Percentiles rank a stretch among this genome's conserved stretches.
These are phyloP conservation scores for Pseudolycoriella hygida DNA, from an alignment of 2,888 invertebrate species.

Conservation along the genomic window DNA sequence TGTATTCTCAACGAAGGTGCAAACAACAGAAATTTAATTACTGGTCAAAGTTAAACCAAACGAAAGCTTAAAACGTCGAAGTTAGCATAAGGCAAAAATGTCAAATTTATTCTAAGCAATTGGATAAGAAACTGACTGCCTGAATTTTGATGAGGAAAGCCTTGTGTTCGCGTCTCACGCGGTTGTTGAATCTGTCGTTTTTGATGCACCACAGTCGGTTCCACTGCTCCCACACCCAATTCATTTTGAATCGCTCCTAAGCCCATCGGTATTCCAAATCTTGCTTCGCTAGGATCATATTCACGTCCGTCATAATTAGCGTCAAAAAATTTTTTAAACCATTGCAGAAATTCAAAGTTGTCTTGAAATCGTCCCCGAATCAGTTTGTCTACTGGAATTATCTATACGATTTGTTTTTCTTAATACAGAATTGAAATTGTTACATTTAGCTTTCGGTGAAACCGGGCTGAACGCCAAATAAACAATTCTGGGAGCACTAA, in stretches of 20 bases:
- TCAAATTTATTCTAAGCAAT: too few relatives aligned
- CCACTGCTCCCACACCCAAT: conserved; percentile 17
- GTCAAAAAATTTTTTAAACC: conserved; percentile 99
- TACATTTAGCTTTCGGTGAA: too few relatives aligned
- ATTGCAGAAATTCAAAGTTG: conserved; percentile 99
- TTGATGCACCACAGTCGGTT: conserved; percentile 12
- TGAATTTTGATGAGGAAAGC: background rate
- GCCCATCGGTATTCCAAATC: conserved; percentile 68
- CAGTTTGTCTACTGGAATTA: conserved; percentile 97
- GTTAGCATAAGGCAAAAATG: too few relatives aligned
- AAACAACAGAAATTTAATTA: too few relatives aligned
- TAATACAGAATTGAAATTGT: too few relatives aligned
- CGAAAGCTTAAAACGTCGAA: too few relatives aligned
- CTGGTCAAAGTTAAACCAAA: too few relatives aligned
- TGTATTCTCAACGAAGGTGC: too few relatives aligned
- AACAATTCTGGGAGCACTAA: too few relatives aligned
- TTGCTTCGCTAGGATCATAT: conserved; percentile 81
- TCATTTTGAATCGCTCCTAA: conserved; percentile 35
- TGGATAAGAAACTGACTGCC: conserved; percentile 4
- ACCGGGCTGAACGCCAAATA: too few relatives aligned
- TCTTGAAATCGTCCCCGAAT: conserved; percentile 99
- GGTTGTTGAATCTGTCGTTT: conserved; percentile 24
- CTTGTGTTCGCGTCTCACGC: conserved; percentile 8
- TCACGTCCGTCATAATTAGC: conserved; percentile 97
- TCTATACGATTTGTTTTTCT: conserved; percentile 37